Conservation (phyloP, 2,888 invertebrate genomes). For the Diaperis boleti region DNA sequence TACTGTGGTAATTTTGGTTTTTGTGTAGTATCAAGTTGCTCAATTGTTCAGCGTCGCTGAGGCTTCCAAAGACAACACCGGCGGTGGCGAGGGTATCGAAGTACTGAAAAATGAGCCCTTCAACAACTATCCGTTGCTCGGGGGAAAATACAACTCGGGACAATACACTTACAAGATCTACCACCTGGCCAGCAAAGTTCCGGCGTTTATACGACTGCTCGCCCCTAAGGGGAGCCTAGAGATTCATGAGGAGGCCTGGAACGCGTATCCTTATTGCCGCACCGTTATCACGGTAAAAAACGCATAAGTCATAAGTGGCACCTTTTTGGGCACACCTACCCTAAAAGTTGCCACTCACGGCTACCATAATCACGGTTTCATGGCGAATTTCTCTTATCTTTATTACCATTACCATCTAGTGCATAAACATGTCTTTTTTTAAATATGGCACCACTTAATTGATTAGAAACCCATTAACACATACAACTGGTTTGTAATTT, state of each 20-base stretch:
- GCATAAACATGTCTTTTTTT: too few relatives aligned
- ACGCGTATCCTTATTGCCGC: conserved; percentile 99
- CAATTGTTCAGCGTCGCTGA: conserved; percentile 98
- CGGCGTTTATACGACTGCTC: conserved; percentile 89
- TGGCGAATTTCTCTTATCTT: too few relatives aligned
- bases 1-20: too few relatives aligned
- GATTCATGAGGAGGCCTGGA: conserved; percentile 99
- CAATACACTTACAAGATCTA: conserved; percentile 99
- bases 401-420: too few relatives aligned
- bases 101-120: conserved; percentile 99
- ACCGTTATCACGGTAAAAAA: conserved; percentile 95
- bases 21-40: conserved; percentile 98
- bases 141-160: conserved; percentile 91
- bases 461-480: too few relatives aligned
- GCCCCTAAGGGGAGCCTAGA: conserved; percentile 97
- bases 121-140: conserved; percentile 85
- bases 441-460: too few relatives aligned
- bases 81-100: conserved; percentile 88
- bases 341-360: too few relatives aligned
- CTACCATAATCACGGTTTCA: conserved; percentile 86
- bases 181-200: conserved; percentile 98
- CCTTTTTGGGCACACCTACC: too few relatives aligned
- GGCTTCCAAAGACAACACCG: conserved; percentile 88
- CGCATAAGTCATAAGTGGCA: too few relatives aligned
- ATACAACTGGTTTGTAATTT: too few relatives aligned